Evolutionary conservation across 2,113 vertebrate genomes (phyloP).

Genomic region (Chloebia gouldiae): DNA sequence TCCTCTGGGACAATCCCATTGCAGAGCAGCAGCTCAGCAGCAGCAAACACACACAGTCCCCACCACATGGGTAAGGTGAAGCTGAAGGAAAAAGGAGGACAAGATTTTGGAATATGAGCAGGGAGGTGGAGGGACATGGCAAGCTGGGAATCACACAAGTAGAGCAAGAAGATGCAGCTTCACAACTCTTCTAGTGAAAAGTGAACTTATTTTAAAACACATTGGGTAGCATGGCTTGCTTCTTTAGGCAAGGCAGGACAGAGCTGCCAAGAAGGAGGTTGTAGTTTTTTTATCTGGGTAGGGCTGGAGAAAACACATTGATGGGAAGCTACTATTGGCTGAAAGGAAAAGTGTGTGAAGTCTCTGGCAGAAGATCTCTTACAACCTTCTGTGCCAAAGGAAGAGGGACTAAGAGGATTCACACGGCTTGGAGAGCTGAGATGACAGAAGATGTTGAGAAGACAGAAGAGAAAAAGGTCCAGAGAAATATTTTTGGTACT

Average conservation of each 20-base stretch:
- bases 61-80: background rate
- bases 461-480: background rate
- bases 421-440: background rate
- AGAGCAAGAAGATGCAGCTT: background rate
- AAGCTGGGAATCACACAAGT: background rate
- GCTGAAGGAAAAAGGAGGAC: background rate
- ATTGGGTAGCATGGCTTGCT: background rate
- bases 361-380: slow-evolving; percentile 6
- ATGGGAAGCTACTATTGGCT: background rate
- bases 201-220: background rate
- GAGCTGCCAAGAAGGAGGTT: background rate
- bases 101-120: background rate
- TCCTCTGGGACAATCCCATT: background rate
- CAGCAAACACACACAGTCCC: background rate
- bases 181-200: background rate
- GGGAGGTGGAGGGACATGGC: background rate
- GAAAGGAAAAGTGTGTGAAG: background rate
- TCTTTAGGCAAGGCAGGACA: background rate
- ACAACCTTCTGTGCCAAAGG: background rate
- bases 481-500: background rate
- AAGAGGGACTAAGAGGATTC: slow-evolving; percentile 10
- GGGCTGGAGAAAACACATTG: background rate
- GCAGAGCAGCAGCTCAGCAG: background rate
- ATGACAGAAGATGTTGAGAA: background rate
- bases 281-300: background rate